Base-by-base conservation (phyloP, 1,140 invertebrate species). In the Branchinecta lindahli region DNA sequence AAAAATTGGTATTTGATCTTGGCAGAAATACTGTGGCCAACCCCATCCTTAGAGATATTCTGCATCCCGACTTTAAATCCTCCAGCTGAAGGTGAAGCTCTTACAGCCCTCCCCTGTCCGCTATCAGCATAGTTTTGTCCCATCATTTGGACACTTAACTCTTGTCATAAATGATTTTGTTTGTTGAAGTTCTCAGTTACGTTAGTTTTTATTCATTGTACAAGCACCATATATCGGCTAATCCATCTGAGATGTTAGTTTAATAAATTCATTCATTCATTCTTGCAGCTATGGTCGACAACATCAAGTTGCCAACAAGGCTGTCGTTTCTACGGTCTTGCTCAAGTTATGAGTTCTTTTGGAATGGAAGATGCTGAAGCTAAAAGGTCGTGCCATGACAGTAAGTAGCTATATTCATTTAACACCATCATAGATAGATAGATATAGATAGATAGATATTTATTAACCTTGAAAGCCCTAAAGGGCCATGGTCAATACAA, bases 221-320 rank as follows among this genome's bases (percentile, higher is more conserved):
- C 10, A 7, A 21, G 20, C 8, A 21, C 7, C 44, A 20, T 10
- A 8, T 68, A 20, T 18, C 33, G 33, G 33, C 5, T 33, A 33
- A 5, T 33, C 33, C 33, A 5, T 33, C 33, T 33, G 33, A 5
- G 33, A 33, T 33, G 33, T 33, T 33, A 3, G 33, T 33, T 33
- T 33, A 33, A 33, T 33, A 33, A 33, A 5, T 33, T 33, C 33
- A 5, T 1, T 33, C 33, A 5, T 1, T 5, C 33, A 33, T 33
- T 33, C 21, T 68, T 44, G 33, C 67, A 68, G 67, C n/a, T 68
- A 45, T 68, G 67, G 67, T 68, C 67, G 6, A 44, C 67, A 18
- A 44, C 44, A 8, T 44, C 44, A 18, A 45, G 44, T 68, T 68
- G 67, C 67, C 67, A 68, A 68, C 67, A 68, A 68, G 67, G 67